phyloP scores from a whole-genome alignment of 2,888 invertebrate genomes.

The Carabus problematicus region DNA sequence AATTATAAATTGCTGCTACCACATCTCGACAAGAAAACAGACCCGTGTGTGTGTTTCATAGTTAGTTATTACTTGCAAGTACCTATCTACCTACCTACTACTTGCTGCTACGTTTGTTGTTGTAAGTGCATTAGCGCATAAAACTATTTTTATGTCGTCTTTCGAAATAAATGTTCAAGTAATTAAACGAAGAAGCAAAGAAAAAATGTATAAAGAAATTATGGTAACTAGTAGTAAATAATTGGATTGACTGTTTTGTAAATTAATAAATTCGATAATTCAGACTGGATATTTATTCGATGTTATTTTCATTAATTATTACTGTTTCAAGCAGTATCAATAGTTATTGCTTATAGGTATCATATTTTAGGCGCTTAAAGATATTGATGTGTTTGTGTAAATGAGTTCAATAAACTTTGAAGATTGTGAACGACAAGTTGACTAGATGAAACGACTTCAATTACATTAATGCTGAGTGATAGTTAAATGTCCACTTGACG shows the following conservation, averaged over 20 bases:
- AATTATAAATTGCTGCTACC: conserved; percentile 34
- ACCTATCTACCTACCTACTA: too few species aligned
- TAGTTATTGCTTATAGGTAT: not conserved
- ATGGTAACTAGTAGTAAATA: conserved; percentile 2
- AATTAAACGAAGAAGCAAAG: conserved; percentile 14
- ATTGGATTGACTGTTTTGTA: conserved; percentile 12
- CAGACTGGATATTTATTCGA: conserved; percentile 3
- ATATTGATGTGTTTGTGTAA: not conserved
- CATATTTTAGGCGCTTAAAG: too few species aligned
- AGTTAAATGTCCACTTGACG: conserved; percentile 8
- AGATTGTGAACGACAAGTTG: not conserved
- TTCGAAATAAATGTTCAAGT: conserved; percentile 26
- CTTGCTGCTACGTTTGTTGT: too few species aligned
- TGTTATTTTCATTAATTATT: not conserved
- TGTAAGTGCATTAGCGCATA: conserved; percentile 25
- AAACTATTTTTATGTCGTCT: conserved; percentile 31
- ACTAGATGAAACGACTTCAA: conserved; percentile 7
- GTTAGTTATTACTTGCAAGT: not conserved
- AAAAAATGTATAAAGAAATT: not conserved
- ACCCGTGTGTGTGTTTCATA: not conserved
- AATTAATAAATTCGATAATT: not conserved
- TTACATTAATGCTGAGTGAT: conserved; percentile 11
- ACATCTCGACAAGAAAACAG: not conserved
- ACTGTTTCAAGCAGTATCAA: not conserved
- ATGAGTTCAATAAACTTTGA: conserved; percentile 16